Percentiles rank a stretch among this genome's conserved stretches.
Conservation (phyloP, 2,113 vertebrate genomes). For the Illadopsis cleaveri region DNA sequence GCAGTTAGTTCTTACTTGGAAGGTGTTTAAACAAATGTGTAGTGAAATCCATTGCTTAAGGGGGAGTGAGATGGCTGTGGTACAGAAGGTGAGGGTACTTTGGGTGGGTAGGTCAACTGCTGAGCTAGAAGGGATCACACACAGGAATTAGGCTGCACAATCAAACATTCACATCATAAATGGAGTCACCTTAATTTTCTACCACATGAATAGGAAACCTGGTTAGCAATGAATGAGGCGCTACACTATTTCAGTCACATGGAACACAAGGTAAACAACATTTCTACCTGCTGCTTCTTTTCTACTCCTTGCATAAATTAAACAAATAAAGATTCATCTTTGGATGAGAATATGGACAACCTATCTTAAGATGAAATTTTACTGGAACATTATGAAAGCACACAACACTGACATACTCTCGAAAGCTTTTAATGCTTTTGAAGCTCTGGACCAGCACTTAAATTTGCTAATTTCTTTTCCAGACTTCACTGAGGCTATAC, state of each 20-base stretch:
- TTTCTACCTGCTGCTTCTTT: not conserved
- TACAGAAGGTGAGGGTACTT: slow-evolving; percentile 83
- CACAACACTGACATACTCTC: not conserved
- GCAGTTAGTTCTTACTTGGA: slow-evolving; percentile 89
- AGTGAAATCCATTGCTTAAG: slow-evolving; percentile 97
- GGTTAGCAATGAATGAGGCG: not conserved
- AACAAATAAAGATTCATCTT: not conserved
- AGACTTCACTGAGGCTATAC: not conserved
- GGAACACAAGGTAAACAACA: not conserved
- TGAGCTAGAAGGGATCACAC: slow-evolving; percentile 84
- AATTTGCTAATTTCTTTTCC: not conserved
- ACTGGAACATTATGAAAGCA: not conserved
- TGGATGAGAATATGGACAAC: not conserved
- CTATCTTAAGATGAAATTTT: not conserved
- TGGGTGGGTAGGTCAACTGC: slow-evolving; percentile 83
- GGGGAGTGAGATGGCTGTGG: slow-evolving; percentile 81
- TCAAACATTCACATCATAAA: slow-evolving; percentile 12
- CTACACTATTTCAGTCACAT: not conserved
- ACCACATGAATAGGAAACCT: not conserved
- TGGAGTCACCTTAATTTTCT: not conserved
- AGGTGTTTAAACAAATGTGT: slow-evolving; percentile 96
- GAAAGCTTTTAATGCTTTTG: not conserved
- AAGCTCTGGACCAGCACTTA: not conserved
- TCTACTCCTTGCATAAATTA: not conserved
- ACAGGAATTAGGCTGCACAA: slow-evolving; percentile 73